These are phyloP conservation scores for Bombycilla garrulus DNA, from an alignment of 2,113 vertebrate genomes.

Conservation along the genomic window DNA sequence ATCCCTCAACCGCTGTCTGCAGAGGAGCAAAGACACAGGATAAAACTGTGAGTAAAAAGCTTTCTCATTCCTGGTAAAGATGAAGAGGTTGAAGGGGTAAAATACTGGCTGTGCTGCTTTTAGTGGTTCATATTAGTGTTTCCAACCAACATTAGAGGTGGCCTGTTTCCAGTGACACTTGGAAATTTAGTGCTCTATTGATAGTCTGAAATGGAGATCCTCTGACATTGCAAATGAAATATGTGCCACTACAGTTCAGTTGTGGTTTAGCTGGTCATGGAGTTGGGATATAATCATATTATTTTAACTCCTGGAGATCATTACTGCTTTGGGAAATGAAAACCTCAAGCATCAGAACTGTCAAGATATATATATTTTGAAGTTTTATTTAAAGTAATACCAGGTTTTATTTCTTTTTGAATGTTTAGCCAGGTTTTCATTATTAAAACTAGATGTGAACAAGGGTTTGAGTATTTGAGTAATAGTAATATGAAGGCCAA, in stretches of 20 bases:
- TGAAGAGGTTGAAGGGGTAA: constrained; percentile 41
- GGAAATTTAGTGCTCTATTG: constrained; percentile 72
- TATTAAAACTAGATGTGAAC: constrained; percentile 47
- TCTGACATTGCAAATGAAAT: constrained; percentile 68
- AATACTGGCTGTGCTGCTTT: constrained; percentile 36
- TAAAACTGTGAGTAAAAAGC: not conserved
- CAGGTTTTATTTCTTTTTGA: constrained; percentile 50
- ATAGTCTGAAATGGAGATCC: constrained; percentile 71
- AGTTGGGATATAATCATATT: constrained; percentile 73
- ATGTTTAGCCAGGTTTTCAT: constrained; percentile 47
- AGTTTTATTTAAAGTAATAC: constrained; percentile 57
- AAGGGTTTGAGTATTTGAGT: constrained; percentile 49
- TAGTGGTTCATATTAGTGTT: not conserved
- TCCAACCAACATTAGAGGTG: constrained; percentile 58
- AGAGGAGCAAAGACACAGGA: not conserved
- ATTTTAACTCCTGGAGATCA: constrained; percentile 75
- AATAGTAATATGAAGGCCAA: constrained; percentile 55
- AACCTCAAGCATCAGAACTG: constrained; percentile 50
- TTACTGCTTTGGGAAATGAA: constrained; percentile 69
- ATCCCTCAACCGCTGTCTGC: not conserved
- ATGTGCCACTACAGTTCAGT: constrained; percentile 55
- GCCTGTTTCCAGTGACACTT: constrained; percentile 66
- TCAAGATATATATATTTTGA: constrained; percentile 56
- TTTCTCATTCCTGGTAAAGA: constrained; percentile 33
- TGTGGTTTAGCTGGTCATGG: constrained; percentile 70